Base-by-base conservation (phyloP, 2,888 invertebrate genomes). In the Abrostola tripartita region DNA sequence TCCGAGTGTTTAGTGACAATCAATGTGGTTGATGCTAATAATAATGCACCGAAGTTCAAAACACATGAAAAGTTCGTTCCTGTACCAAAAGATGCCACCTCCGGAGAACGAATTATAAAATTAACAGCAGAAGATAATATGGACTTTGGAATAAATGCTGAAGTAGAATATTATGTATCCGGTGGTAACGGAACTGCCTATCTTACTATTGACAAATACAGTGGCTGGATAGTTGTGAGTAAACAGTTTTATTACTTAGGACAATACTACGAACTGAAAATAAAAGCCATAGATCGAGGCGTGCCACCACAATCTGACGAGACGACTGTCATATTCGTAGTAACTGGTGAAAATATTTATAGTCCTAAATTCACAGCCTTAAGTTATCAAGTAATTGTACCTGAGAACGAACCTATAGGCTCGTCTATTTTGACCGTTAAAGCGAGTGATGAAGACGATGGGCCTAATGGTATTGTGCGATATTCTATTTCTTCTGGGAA, bases 1-100 rank as follows among this genome's bases (percentile, higher is more conserved):
- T 98, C 98, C 0, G 98, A 98, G 89, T 97, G 98, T 78, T 93
- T 97, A 40, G 97, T 99, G 0, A 97, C 97, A 50, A 97, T 99
- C 37, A 98, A 97, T 85, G 97, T 99, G 0, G 97, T 98, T 0
- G 98, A 99, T 88, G 98, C 98, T 5, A 99, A 99, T 87, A 98
- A 98, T 86, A 98, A 98, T 87, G 96, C 98, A 7, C 99, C 99
- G 0, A 96, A 96, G 83, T 99, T 99, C 85, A 96, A 96, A 76
- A 93, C 96, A 54, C 91, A 96, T 49, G 96, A 96, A 75, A 98
- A 97, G 84, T 95, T 98, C 50, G 96, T 97, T 0, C 98, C 98
- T 0, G 97, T 98, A 0, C 98, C 98, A 0, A 97, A 97, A 87
- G 97, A 96, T 75, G 97, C 97, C 0, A 89, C 92, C 0, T 86